phyloP scores from a whole-genome alignment of 2,113 vertebrate genomes.

The Dasypus novemcinctus region DNA sequence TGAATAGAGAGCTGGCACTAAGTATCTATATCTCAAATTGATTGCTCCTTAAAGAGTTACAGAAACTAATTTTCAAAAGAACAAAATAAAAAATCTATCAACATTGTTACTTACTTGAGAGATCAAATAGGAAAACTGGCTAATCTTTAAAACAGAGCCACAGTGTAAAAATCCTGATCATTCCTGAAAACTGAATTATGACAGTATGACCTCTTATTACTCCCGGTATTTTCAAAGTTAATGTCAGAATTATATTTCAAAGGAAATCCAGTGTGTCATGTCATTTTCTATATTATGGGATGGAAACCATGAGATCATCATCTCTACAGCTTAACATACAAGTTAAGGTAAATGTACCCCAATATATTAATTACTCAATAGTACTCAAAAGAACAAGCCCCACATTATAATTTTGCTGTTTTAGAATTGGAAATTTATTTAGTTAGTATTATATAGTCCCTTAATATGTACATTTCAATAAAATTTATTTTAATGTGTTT shows the following conservation, averaged over 20 bases:
- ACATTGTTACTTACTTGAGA: neutral
- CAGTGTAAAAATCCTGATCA: neutral
- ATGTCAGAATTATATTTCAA: slow-evolving; percentile 43
- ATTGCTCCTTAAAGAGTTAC: neutral
- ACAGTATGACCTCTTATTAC: neutral
- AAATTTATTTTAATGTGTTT: neutral
- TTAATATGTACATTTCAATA: neutral
- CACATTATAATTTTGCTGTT: slow-evolving; percentile 35
- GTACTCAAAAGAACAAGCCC: neutral
- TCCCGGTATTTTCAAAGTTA: slow-evolving; percentile 37
- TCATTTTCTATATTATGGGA: neutral
- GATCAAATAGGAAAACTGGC: neutral
- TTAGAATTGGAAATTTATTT: neutral
- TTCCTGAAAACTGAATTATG: slow-evolving; percentile 5
- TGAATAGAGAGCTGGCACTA: neutral
- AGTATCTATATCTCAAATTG: neutral
- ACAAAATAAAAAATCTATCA: neutral
- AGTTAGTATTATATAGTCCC: neutral
- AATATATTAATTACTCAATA: slow-evolving; percentile 59
- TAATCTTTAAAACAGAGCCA: neutral
- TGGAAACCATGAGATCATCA: neutral
- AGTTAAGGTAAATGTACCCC: neutral
- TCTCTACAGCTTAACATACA: neutral
- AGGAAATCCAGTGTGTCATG: neutral
- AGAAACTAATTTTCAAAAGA: neutral